Base-by-base conservation (phyloP, 2,797 vertebrate species). In the Liasis olivaceus region DNA sequence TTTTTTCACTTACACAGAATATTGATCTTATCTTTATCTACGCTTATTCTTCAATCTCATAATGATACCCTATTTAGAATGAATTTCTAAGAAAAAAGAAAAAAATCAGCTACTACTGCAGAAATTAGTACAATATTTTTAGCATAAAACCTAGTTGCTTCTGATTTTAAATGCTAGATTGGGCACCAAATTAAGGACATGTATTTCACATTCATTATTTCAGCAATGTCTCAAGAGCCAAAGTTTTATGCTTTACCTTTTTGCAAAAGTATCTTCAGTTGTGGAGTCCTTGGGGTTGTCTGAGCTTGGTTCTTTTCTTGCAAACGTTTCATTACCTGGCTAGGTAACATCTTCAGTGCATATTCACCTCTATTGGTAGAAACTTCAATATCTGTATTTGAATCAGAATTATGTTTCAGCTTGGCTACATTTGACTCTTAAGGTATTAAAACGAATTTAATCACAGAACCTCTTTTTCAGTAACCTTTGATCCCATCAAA, bases 41-140 rank as follows among this genome's bases (percentile, higher is more conserved):
- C 51, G 31, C 26, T 77, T 26, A 24, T 69, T 72, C 20, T 72
- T 54, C 72, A 62, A 63, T 31, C 36, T 62, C 28, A 86, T 86
- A 20, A 87, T 77, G 26, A 20, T 85, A 58, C 12, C 2, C 26
- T 42, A 42, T 85, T 85, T 58, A 66, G 77, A 89, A 89, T 62
- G 11, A 24, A 72, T 72, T 59, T 86, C 51, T 87, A 56, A 56
- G 12, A 59, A 72, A 72, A 93, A 93, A 87, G 54, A 69, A 22
- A 69, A 62, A 93, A 92, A 12, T 42, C 93, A 90, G 94, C 84
- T 95, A 94, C 90, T 88, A 84, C 31, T 31, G 24, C 28, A 64
- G 5, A 64, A n/a, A 42, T 58, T 28, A 54, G 42, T 59, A 31
- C 69, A 26, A 26, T 58, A 22, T 84, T 62, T 84, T 26, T 36